Evolutionary conservation across 2,113 vertebrate genomes (phyloP), one percentile per base, ranked within the genome.

Genomic region (Parotia lawesii): DNA sequence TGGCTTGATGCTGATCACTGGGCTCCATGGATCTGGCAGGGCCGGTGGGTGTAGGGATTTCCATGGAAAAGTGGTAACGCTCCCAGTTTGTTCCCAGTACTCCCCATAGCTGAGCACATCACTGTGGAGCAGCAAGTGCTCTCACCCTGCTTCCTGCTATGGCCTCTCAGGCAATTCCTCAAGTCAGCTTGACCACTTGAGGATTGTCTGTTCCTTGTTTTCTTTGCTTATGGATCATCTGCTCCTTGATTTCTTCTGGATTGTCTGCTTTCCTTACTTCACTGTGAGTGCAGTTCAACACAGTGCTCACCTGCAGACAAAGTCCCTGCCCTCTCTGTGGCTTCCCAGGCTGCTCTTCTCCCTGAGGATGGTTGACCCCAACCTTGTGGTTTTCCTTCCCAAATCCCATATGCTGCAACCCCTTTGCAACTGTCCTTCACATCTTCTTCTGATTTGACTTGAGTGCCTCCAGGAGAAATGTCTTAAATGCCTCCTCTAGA

Each of bases 11-110:
- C 12, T 58, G 35, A 9, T 44, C 11, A 1, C 16, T 21, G 54
- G 47, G 51, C 35, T 73, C 1, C 3, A 16, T 6, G 47, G 61
- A 20, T 35, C 42, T 85, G 75, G 12, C 35, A 16, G 17, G 40
- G 27, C n/a, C 20, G 3, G 29, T 1, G 22, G 25, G 5, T 45
- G 12, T 18, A 19, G 18, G 45, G 16, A 33, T 19, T 82, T 42
- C 47, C 40, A 18, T 22, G 11, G 37, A 29, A 17, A 56, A 47
- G 56, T 2, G 40, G 5, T 1, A 15, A 31, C 0, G 0, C 8
- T 79, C 58, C 37, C 24, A 24, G 64, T 29, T 51, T 31, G 12
- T 13, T 60, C 33, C 53, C 31, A 40, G 40, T 2, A 2, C n/a
- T 51, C 24, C 51, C 48, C 17, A 7, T 1, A 74, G 51, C 28